These are phyloP conservation scores for Phania funesta DNA, from an alignment of 2,888 invertebrate genomes.

Conservation along the genomic window DNA sequence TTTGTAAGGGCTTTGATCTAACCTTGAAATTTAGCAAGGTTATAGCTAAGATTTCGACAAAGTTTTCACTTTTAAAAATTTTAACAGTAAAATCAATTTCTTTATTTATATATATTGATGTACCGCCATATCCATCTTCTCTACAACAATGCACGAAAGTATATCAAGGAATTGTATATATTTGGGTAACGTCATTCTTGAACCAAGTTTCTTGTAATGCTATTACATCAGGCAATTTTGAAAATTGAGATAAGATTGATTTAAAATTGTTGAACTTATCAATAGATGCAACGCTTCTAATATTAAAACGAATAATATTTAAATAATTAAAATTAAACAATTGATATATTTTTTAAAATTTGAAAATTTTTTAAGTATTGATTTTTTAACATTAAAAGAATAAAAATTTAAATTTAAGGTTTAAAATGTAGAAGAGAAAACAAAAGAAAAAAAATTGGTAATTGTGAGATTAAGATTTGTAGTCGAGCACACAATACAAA, in stretches of 20 bases:
- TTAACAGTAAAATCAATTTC: neutral
- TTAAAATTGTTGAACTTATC: neutral
- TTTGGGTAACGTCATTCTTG: neutral
- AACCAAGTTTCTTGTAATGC: conserved; percentile 3
- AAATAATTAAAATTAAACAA: neutral
- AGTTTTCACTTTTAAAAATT: neutral
- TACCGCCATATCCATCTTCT: conserved; percentile 7
- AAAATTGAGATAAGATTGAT: neutral
- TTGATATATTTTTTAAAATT: neutral
- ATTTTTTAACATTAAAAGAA: neutral
- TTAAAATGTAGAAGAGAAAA: too few species aligned
- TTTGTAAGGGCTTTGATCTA: neutral
- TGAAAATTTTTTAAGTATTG: neutral
- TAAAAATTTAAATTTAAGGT: neutral
- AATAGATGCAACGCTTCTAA: neutral
- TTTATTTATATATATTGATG: conserved; percentile 4
- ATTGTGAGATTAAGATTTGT: too few species aligned
- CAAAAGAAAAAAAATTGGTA: neutral
- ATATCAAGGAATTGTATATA: conserved; percentile 5
- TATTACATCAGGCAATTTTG: neutral
- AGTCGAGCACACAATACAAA: too few species aligned
- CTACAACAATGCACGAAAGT: conserved; percentile 1
- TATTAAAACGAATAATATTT: conserved; percentile 11
- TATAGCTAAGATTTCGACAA: conserved; percentile 2
- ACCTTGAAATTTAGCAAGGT: neutral